Evolutionary conservation across 2,888 invertebrate genomes (phyloP), one percentile per base, ranked within the genome.

Genomic region (Octodonta nipae): DNA sequence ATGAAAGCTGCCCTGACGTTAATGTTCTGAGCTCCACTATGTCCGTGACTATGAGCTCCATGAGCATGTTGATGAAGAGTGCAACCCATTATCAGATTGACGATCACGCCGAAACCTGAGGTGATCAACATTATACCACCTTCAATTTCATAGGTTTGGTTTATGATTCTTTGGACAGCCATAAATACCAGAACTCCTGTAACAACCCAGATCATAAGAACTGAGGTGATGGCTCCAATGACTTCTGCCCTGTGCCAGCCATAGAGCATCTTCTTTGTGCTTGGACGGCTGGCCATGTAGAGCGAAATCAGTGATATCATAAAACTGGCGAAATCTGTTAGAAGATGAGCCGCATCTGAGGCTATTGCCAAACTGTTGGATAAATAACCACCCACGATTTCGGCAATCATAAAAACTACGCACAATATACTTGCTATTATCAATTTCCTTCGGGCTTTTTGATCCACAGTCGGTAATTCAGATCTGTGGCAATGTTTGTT

Each of bases 261-360:
- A 65, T 93, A 96, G 26, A 87, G 81, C 88, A 95, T 88, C 52
- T 70, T 67, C 49, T 77, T 75, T 0, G 88, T 86, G 1, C 91
- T 76, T 0, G 87, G 86, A 48, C 87, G 70, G 40, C 72, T 72
- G 1, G 89, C 80, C 30, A 92, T 75, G 77, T 84, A 91, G 43
- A 93, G 63, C 1, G 92, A 83, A 63, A 96, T 87, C 42, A 98
- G 65, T n/a, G 95, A 95, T 62, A 98, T 93, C 80, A 96, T 86
- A 63, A 98, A 98, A 53, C 93, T 89, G 39, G 92, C 91, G 58
- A 98, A 89, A 66, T 98, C 96, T 46, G 95, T 93, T 44, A 95
- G 73, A 45, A 98, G 70, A 65, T 98, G 98, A 27, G 96, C 93
- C 13, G 98, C 96, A 65, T 98, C 98, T 28, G 96, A 95, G 35